A percentile compares a stretch with the other conserved stretches of the same genome.
Conservation (phyloP, 2,113 vertebrate species). For the Mesoclemmys tuberculata region DNA sequence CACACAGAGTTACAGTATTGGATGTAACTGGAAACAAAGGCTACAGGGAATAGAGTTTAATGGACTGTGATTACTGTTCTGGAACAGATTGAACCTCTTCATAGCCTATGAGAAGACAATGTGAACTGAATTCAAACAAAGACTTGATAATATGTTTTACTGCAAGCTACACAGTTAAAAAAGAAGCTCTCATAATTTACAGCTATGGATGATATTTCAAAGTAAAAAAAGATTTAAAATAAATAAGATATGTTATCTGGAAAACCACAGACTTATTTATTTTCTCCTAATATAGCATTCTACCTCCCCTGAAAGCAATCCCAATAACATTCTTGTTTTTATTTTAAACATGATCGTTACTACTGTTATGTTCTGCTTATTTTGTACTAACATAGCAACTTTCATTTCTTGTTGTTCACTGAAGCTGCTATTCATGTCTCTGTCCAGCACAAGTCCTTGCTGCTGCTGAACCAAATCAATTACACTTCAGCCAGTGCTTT, state of each 20-base stretch:
- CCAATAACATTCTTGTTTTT: background rate
- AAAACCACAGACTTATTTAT: slow-evolving; percentile 4
- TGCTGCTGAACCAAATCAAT: slow-evolving; percentile 35
- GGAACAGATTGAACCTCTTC: slow-evolving; percentile 91
- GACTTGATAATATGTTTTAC: slow-evolving; percentile 81
- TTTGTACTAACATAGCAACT: slow-evolving; percentile 12
- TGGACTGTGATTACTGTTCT: slow-evolving; percentile 91
- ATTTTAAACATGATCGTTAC: slow-evolving; percentile 25
- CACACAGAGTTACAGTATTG: slow-evolving; percentile 70
- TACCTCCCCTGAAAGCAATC: background rate
- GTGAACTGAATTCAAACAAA: slow-evolving; percentile 90
- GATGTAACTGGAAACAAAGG: slow-evolving; percentile 85
- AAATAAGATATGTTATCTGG: slow-evolving; percentile 21
- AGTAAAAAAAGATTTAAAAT: slow-evolving; percentile 47
- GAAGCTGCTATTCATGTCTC: slow-evolving; percentile 9
- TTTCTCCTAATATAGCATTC: slow-evolving; percentile 7
- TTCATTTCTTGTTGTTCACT: slow-evolving; percentile 24
- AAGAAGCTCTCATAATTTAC: slow-evolving; percentile 71
- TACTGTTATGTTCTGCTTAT: slow-evolving; percentile 5
- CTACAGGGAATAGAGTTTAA: slow-evolving; percentile 89
- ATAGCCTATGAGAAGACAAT: slow-evolving; percentile 83
- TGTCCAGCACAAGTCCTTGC: background rate
- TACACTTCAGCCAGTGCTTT: slow-evolving; percentile 22
- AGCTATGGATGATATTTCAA: slow-evolving; percentile 54
- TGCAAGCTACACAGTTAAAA: slow-evolving; percentile 62